Conservation (phyloP, 92 coral and sea anemone genomes). For the Parazoanthus darwini region DNA sequence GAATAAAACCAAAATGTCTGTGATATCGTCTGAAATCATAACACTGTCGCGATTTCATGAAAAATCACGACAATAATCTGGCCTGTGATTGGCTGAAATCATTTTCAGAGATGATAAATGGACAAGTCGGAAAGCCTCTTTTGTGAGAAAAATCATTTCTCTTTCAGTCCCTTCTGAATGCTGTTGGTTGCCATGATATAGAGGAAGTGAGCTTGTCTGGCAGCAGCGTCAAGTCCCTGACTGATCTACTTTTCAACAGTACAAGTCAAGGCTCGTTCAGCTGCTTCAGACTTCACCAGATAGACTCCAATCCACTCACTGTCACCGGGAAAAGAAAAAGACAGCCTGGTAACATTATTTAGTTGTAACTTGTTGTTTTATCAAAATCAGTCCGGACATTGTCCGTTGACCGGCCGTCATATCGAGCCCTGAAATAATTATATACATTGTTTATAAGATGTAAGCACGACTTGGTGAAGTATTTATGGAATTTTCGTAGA, state of each 20-base stretch:
- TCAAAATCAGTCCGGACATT: too few relatives aligned
- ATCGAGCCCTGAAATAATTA: too few relatives aligned
- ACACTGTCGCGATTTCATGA: too few relatives aligned
- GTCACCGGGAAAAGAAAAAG: conserved; percentile 71
- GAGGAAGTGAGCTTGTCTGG: conserved; percentile 76
- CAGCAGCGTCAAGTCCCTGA: conserved; percentile 74
- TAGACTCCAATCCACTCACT: conserved; percentile 78
- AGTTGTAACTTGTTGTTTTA: too few relatives aligned
- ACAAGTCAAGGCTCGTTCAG: conserved; percentile 88
- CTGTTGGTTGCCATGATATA: conserved; percentile 63
- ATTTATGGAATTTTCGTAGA: too few relatives aligned
- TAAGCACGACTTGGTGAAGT: too few relatives aligned
- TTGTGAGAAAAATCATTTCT: neutral
- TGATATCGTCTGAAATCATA: too few relatives aligned
- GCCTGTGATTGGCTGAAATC: too few relatives aligned
- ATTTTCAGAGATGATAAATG: neutral
- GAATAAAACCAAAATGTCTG: too few relatives aligned
- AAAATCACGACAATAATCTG: too few relatives aligned
- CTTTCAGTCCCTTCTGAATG: conserved; percentile 68
- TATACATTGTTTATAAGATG: too few relatives aligned
- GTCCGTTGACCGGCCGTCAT: too few relatives aligned
- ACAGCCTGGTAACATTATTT: conserved; percentile 52
- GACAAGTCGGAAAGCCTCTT: neutral
- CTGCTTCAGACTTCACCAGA: conserved; percentile 64
- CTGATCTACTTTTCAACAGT: conserved; percentile 75